Conservation (phyloP, 1,140 invertebrate species). For the Plutomurus gul region DNA sequence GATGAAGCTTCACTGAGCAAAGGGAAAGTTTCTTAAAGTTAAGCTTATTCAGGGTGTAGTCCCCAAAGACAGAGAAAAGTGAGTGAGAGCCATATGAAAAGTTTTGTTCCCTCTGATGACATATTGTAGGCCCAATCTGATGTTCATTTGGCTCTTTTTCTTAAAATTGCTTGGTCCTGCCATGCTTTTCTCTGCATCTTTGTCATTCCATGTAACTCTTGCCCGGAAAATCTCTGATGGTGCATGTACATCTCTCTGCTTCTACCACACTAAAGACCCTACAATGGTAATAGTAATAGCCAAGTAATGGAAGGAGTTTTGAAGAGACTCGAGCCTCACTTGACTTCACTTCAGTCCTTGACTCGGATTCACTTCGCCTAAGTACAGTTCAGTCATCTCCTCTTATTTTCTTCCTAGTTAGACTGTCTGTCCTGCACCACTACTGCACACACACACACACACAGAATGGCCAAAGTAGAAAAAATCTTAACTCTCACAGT, state of each 20-base stretch:
- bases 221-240: neutral
- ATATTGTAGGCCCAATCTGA: constrained; percentile 34
- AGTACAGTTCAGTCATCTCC: too few species aligned
- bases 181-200: neutral
- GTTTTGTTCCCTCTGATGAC: constrained; percentile 32
- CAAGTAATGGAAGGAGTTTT: neutral
- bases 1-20: constrained; percentile 17
- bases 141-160: constrained; percentile 31
- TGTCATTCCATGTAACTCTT: neutral
- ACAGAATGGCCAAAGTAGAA: too few species aligned
- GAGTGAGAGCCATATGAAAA: constrained; percentile 24
- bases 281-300: constrained; percentile 1
- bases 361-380: too few species aligned
- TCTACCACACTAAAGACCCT: neutral
- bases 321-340: neutral
- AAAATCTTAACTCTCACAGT: too few species aligned
- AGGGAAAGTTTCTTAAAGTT: constrained; percentile 27
- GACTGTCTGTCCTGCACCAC: too few species aligned
- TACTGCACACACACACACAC: too few species aligned
- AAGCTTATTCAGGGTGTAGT: constrained; percentile 15
- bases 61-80: neutral
- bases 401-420: too few species aligned
- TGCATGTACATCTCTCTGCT: neutral
- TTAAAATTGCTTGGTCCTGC: constrained; percentile 13
- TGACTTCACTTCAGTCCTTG: too few species aligned